These are phyloP conservation scores for Xyliphius kryptos DNA, from an alignment of 2,113 vertebrate species.

Conservation along the genomic window DNA sequence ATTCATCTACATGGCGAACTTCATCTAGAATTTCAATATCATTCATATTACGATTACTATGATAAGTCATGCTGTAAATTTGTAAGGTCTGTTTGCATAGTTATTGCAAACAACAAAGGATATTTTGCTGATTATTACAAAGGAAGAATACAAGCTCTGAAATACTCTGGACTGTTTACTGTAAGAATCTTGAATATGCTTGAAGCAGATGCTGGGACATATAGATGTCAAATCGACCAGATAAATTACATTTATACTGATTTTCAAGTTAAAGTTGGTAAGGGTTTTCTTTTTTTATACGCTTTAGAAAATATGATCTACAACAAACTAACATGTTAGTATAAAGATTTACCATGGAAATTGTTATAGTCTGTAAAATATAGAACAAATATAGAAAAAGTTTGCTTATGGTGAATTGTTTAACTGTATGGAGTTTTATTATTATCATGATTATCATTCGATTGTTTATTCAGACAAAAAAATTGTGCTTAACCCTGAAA, in stretches of 20 bases:
- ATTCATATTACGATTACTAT: constrained; percentile 44
- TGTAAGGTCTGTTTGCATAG: constrained; percentile 33
- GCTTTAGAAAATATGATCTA: neutral
- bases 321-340: neutral
- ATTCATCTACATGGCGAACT: constrained; percentile 39
- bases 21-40: constrained; percentile 47
- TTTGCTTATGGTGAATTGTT: too few relatives aligned
- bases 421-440: too few relatives aligned
- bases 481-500: constrained; percentile 19
- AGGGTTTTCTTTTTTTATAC: constrained; percentile 19
- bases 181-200: constrained; percentile 53
- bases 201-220: constrained; percentile 50
- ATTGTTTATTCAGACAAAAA: neutral
- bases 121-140: constrained; percentile 35
- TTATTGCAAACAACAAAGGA: constrained; percentile 50
- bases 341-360: too few relatives aligned
- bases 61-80: constrained; percentile 58
- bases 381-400: too few relatives aligned
- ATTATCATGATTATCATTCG: neutral
- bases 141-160: constrained; percentile 48
- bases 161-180: constrained; percentile 44
- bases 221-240: constrained; percentile 50
- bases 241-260: constrained; percentile 40
- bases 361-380: too few relatives aligned
- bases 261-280: constrained; percentile 52